phyloP scores from a whole-genome alignment of 2,797 vertebrate species.

The Hylomyscus alleni region DNA sequence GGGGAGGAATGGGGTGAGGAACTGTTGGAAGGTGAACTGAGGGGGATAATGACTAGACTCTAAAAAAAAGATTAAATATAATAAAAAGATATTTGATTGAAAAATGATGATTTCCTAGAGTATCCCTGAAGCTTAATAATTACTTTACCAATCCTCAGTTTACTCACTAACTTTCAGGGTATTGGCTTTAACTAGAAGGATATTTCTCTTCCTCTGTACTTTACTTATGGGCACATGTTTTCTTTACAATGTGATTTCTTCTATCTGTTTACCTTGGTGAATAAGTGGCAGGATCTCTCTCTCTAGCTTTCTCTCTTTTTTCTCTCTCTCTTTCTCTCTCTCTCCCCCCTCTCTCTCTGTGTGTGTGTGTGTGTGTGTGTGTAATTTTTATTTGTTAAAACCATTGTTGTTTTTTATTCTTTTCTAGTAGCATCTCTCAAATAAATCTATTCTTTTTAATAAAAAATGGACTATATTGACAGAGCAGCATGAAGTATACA shows the following conservation, averaged over 20 bases:
- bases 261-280: not conserved
- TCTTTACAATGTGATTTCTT: not conserved
- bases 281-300: not conserved
- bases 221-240: not conserved
- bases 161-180: not conserved
- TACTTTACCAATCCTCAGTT: not conserved
- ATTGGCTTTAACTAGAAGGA: not conserved
- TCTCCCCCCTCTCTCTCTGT: too few relatives aligned
- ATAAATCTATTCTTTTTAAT: constrained; percentile 8
- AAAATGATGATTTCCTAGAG: not conserved
- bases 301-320: not conserved
- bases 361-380: not conserved
- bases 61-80: too few relatives aligned
- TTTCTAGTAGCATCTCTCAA: not conserved
- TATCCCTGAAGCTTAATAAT: not conserved
- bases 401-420: not conserved
- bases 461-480: not conserved
- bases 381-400: not conserved
- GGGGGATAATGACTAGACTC: too few relatives aligned
- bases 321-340: too few relatives aligned
- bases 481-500: not conserved
- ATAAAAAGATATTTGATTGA: too few relatives aligned
- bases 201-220: not conserved
- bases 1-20: too few relatives aligned
- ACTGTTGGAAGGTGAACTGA: too few relatives aligned